Evolutionary conservation across 2,797 vertebrate genomes (phyloP).

Genomic region (Microchirus variegatus): DNA sequence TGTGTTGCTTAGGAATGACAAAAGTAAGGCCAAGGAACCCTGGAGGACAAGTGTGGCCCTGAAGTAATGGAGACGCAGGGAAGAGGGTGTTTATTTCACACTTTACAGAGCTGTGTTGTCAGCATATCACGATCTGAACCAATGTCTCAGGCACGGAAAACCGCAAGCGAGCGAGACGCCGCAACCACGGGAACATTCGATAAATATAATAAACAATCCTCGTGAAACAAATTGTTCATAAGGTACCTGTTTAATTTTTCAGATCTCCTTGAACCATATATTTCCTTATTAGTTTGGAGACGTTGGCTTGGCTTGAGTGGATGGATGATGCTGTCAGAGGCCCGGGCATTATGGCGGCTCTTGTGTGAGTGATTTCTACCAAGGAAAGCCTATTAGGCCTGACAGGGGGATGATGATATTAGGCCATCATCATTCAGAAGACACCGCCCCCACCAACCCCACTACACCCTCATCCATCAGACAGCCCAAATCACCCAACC

Average conservation of each 20-base stretch:
- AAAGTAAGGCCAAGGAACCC: conserved; percentile 48
- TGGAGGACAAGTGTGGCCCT: conserved; percentile 54
- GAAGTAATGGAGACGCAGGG: conserved; percentile 50
- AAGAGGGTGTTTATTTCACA: conserved; percentile 85
- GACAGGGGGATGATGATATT: conserved; percentile 99
- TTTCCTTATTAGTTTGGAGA: conserved; percentile 99
- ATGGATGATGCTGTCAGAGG: conserved; percentile 98
- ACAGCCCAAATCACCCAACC: conserved; percentile 87
- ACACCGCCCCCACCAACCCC: conserved; percentile 87
- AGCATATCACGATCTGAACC: conserved; percentile 77
- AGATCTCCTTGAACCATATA: conserved; percentile 97
- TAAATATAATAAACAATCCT: conserved; percentile 98
- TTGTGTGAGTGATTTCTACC: conserved; percentile 99
- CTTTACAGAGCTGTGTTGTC: conserved; percentile 70
- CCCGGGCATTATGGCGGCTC: conserved; percentile 96
- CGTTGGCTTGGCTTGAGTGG: conserved; percentile 93
- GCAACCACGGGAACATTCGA: conserved; percentile 88
- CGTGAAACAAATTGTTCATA: conserved; percentile 98
- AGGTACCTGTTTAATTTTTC: conserved; percentile 99
- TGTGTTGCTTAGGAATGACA: conserved; percentile 45
- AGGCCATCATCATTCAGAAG: conserved; percentile 99
- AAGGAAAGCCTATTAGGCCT: conserved; percentile 99
- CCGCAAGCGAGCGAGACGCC: conserved; percentile 67
- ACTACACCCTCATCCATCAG: conserved; percentile 98
- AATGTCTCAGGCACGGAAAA: conserved; percentile 50